Base-by-base conservation (phyloP, 23 tunicate genomes). In the Ciona savignyi region DNA sequence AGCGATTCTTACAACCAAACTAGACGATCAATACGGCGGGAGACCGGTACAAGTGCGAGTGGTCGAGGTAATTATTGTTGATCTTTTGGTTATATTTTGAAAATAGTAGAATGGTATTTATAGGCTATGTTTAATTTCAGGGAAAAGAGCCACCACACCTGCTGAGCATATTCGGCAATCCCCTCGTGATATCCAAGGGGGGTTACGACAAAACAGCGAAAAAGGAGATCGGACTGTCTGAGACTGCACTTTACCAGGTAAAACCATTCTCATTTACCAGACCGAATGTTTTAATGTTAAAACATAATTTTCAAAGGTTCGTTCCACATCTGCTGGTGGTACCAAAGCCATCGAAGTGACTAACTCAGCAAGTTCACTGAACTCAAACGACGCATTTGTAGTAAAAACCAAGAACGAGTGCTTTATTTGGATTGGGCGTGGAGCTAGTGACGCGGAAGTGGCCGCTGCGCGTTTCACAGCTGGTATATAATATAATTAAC, bases 101-200 rank as follows among this genome's bases (percentile, higher is more conserved):
- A n/a, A n/a, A n/a, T n/a, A n/a, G n/a, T n/a, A n/a, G n/a, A n/a
- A n/a, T n/a, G n/a, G 11, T 42, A 15, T 42, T 42, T 63, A 63
- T 63, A 63, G 22, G 28, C 15, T 63, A 4, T n/a, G 26, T 30
- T 29, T 27, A 29, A 4, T 26, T 63, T 28, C 51, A 95, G 85
- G 99, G 99, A 48, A 95, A 95, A 80, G 99, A 95, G 73, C 99
- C 99, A n/a, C 62, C 77, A 22, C 99, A 95, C 34, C 48, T 95
- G 66, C 76, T 89, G 51, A 80, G 75, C 34, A 83, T 95, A 67
- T 95, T 95, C 79, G 81, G 77, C 24, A 72, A 77, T 22, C 91
- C 95, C 2, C 25, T 95, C 32, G 76, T 95, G 0, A 85, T 91
- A 19, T 66, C 80, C 20, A 63, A 34, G 1, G 97, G 96, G 0